These are phyloP conservation scores for Antheraea assamensis DNA, from an alignment of 2,888 invertebrate species.

Conservation along the genomic window DNA sequence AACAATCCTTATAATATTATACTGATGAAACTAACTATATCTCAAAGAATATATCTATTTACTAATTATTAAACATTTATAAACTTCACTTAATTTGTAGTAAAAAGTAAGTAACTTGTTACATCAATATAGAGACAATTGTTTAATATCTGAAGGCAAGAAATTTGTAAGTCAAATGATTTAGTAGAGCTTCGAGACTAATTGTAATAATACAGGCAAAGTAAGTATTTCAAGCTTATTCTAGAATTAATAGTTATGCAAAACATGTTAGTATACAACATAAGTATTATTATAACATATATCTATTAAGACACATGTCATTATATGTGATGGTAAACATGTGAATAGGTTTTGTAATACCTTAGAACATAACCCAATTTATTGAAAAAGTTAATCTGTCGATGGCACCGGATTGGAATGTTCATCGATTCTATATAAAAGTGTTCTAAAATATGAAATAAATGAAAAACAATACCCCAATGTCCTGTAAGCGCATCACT, in stretches of 20 bases:
- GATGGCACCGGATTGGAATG: neutral
- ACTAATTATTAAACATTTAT: neutral
- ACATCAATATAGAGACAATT: neutral
- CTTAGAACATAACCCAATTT: neutral
- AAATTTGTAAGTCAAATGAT: neutral
- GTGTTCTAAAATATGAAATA: neutral
- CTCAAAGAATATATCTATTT: neutral
- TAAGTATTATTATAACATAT: neutral
- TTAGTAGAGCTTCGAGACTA: neutral
- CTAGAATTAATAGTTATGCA: neutral
- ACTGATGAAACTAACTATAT: neutral
- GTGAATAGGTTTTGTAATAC: neutral
- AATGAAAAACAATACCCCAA: too few relatives aligned
- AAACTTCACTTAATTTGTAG: neutral
- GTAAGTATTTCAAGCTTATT: neutral
- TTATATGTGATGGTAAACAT: neutral
- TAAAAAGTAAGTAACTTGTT: neutral
- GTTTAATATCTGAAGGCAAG: neutral
- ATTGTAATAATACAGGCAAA: neutral
- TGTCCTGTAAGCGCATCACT: too few relatives aligned
- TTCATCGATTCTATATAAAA: neutral
- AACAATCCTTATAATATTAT: neutral
- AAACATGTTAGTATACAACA: neutral
- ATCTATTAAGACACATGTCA: conserved; percentile 1
- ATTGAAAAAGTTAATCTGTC: neutral